Evolutionary conservation across 2,797 vertebrate genomes (phyloP).

Genomic region (Sylvia borin): DNA sequence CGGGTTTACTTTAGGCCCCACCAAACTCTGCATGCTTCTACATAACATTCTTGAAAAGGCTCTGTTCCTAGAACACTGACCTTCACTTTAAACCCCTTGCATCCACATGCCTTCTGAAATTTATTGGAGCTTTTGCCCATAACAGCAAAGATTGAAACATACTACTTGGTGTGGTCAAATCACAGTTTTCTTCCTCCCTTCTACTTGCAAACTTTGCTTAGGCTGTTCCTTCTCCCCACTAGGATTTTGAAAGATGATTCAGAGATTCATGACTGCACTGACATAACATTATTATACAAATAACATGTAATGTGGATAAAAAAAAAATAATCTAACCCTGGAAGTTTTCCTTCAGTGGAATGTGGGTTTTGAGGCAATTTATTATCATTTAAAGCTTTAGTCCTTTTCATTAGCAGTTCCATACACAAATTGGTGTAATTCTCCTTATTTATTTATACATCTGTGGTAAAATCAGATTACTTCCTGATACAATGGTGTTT

Average conservation of each 20-base stretch:
- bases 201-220: not conserved
- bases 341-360: not conserved
- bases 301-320: not conserved
- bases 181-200: not conserved
- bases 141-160: not conserved
- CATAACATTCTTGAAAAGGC: not conserved
- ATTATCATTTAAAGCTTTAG: not conserved
- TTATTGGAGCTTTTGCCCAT: not conserved
- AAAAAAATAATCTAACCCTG: not conserved
- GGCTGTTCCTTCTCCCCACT: not conserved
- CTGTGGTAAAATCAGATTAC: constrained; percentile 9
- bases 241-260: not conserved
- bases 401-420: not conserved
- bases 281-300: not conserved
- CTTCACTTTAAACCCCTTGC: not conserved
- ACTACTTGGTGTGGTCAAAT: not conserved
- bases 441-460: not conserved
- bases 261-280: not conserved
- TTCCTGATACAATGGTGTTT: not conserved
- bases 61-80: not conserved
- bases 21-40: not conserved
- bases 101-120: not conserved
- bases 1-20: not conserved
- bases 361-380: not conserved
- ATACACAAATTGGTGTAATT: not conserved